phyloP scores from a whole-genome alignment of 2,797 vertebrate species.

The Champsocephalus esox region DNA sequence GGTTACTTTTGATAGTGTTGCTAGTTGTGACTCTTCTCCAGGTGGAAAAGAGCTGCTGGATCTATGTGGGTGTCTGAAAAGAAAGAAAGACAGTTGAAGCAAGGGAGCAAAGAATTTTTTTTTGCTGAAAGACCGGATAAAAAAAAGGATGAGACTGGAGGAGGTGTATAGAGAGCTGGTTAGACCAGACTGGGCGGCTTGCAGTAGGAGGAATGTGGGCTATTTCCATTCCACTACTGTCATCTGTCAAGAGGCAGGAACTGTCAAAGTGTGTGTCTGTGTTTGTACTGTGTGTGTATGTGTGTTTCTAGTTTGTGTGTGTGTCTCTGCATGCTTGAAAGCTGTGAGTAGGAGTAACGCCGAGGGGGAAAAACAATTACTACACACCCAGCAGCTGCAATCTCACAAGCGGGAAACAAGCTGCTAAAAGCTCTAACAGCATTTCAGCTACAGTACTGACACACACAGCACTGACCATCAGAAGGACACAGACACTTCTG shows the following conservation, averaged over 20 bases:
- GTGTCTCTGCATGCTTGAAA: constrained; percentile 38
- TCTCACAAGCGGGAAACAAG: constrained; percentile 37
- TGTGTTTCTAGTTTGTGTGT: constrained; percentile 7
- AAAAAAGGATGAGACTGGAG: constrained; percentile 14
- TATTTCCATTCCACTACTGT: constrained; percentile 70
- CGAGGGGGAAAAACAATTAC: constrained; percentile 60
- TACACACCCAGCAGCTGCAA: constrained; percentile 58
- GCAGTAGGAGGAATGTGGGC: constrained; percentile 70
- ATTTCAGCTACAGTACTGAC: background rate
- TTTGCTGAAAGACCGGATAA: background rate
- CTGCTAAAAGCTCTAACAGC: constrained; percentile 44
- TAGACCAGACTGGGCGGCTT: constrained; percentile 67
- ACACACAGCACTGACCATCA: constrained; percentile 16
- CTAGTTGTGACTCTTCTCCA: constrained; percentile 22
- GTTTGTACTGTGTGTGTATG: constrained; percentile 40
- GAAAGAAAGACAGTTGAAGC: background rate
- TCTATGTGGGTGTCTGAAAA: constrained; percentile 9
- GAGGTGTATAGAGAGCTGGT: constrained; percentile 47
- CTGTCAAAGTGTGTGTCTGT: constrained; percentile 57
- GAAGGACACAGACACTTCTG: constrained; percentile 20
- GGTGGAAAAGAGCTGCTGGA: constrained; percentile 12
- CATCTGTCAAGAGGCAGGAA: constrained; percentile 69
- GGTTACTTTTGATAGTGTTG: background rate
- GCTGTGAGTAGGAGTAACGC: constrained; percentile 64
- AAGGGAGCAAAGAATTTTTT: background rate